Evolutionary conservation across 1,140 invertebrate species (phyloP), one percentile per base, ranked within the genome.

Genomic region (Venturia canescens): DNA sequence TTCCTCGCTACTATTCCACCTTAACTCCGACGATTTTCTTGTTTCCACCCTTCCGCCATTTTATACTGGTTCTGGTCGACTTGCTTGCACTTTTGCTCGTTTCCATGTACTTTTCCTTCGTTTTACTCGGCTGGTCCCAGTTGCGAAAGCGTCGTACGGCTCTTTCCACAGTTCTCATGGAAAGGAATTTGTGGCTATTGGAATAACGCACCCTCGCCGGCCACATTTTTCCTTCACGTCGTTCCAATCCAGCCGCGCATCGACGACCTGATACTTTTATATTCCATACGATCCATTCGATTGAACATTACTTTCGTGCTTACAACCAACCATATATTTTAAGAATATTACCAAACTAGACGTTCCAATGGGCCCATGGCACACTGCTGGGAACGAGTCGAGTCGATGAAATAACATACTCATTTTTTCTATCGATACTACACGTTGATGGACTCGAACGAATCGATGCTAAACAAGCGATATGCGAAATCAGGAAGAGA

Each of bases 261-360:
- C n/a, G 79, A 80, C 81, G 87, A 83, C 80, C 83, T 86, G 84
- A 83, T 89, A 89, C 89, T 89, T 88, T 90, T 90, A 89, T 90
- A 87, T 88, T 90, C 86, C 85, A 85, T 88, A 87, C 85, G 88
- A 89, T 90, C 89, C 88, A 86, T 90, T 88, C 89, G 88, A 89
- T 90, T 88, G 89, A 89, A 88, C 89, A 89, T 87, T 89, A 89
- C 89, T 90, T 87, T n/a, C n/a, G 89, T 89, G 86, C 88, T 88
- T 89, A 89, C 84, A 87, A 82, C 81, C 80, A 27, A 83, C 83
- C 85, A 89, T 90, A 90, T 90, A 90, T 90, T 88, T 87, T 86
- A 86, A 0, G 13, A 84, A 89, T 90, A 90, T 90, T 88, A 89
- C 89, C 80, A 82, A 83, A 88, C 86, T 1, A n/a, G 89, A 89